Percentiles rank a stretch among this genome's conserved stretches.
phyloP scores from a whole-genome alignment of 2,888 invertebrate genomes.

The Troides oblongomaculatus region DNA sequence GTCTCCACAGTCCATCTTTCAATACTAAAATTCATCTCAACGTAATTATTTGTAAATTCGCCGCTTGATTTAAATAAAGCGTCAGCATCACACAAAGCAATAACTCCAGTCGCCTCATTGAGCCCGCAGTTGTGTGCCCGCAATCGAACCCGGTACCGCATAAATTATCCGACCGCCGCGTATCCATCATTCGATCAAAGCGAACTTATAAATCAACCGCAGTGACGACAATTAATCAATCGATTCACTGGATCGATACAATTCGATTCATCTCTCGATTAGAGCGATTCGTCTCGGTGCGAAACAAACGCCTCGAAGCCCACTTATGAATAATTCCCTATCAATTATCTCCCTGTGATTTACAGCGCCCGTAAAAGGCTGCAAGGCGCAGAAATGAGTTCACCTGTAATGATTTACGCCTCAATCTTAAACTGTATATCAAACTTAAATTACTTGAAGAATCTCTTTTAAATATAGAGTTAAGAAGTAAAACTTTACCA shows the following conservation, averaged over 20 bases:
- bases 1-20: too few relatives aligned
- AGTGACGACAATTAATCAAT: constrained; percentile 66
- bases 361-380: constrained; percentile 33
- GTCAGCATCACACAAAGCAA: neutral
- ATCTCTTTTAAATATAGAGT: too few relatives aligned
- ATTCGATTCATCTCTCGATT: constrained; percentile 70
- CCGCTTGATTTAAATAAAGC: too few relatives aligned
- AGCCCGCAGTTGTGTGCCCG: constrained; percentile 14
- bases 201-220: constrained; percentile 66
- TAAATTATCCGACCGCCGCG: constrained; percentile 35
- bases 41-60: too few relatives aligned
- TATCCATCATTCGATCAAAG: constrained; percentile 51
- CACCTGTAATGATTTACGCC: constrained; percentile 23
- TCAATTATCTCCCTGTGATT: constrained; percentile 53
- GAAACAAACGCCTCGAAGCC: constrained; percentile 55
- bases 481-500: too few relatives aligned
- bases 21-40: too few relatives aligned
- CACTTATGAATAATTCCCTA: constrained; percentile 54
- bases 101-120: constrained; percentile 5
- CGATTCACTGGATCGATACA: constrained; percentile 61
- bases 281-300: constrained; percentile 57
- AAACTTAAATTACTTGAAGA: too few relatives aligned
- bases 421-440: neutral
- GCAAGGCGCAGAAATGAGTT: constrained; percentile 37
- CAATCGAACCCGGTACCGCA: constrained; percentile 18